These are phyloP conservation scores for Lymantria dispar DNA, from an alignment of 2,888 invertebrate genomes.

Conservation along the genomic window DNA sequence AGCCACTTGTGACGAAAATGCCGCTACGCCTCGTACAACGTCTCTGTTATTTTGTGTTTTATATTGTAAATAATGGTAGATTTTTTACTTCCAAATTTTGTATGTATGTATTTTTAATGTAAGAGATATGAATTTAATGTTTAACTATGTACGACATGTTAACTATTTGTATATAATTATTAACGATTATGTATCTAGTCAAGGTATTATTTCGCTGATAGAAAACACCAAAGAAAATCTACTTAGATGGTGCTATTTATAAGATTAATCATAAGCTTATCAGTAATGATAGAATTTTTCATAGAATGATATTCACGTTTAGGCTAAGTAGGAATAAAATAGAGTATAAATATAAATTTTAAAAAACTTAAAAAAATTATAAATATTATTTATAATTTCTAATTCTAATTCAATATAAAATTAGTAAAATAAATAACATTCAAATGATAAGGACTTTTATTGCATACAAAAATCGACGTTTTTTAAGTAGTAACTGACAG, in stretches of 20 bases:
- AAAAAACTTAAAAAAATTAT: conserved; percentile 34
- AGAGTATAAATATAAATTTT: conserved; percentile 6
- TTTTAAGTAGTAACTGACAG: conserved; percentile 37
- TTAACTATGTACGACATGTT: conserved; percentile 4
- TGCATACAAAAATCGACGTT: conserved; percentile 52
- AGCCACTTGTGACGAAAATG: conserved; percentile 80
- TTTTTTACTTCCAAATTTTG: neutral
- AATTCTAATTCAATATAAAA: no score
- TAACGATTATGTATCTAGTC: conserved; percentile 31
- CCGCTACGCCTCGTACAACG: conserved; percentile 46
- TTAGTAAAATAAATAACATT: neutral
- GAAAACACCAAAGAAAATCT: no score
- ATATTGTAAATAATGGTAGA: conserved; percentile 10
- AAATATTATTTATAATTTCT: no score
- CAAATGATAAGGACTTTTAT: conserved; percentile 34
- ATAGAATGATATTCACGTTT: neutral
- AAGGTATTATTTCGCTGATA: conserved; percentile 17
- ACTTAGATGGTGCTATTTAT: no score
- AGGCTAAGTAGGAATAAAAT: neutral
- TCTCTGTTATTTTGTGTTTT: conserved; percentile 9
- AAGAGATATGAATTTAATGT: conserved; percentile 22
- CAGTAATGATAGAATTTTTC: no score
- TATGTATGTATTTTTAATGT: conserved; percentile 16
- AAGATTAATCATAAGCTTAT: no score
- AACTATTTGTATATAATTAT: no score